phyloP scores from a whole-genome alignment of 2,113 vertebrate species.

The Eira barbara region DNA sequence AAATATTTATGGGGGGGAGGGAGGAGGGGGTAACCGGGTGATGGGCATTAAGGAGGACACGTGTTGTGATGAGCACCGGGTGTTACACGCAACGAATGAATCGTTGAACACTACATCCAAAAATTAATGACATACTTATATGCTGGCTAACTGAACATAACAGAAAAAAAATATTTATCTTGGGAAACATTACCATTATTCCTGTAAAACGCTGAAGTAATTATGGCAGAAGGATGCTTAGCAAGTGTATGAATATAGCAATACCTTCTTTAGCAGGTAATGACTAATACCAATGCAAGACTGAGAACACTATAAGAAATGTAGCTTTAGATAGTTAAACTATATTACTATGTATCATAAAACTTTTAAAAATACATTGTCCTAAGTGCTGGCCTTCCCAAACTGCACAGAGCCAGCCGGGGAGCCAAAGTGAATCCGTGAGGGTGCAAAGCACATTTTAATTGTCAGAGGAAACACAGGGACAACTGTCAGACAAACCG shows the following conservation, averaged over 20 bases:
- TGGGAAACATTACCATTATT: neutral
- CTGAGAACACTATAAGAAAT: neutral
- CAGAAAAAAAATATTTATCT: neutral
- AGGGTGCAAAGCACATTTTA: neutral
- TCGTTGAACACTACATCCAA: neutral
- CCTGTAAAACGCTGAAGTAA: neutral
- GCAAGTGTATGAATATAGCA: neutral
- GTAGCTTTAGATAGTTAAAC: neutral
- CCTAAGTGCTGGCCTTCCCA: neutral
- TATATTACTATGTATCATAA: neutral
- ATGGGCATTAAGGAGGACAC: neutral
- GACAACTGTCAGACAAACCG: neutral
- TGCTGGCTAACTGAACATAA: neutral
- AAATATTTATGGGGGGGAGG: neutral
- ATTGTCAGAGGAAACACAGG: neutral
- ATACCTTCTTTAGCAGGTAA: neutral
- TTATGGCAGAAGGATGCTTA: neutral
- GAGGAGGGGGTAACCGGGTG: too few species aligned
- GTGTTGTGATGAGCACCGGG: neutral
- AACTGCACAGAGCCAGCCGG: neutral
- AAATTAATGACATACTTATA: neutral
- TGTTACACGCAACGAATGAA: neutral
- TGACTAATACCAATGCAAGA: neutral
- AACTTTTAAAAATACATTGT: neutral
- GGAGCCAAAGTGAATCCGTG: neutral